Base-by-base conservation (phyloP, 2,113 vertebrate genomes). In the Brienomyrus brachyistius region DNA sequence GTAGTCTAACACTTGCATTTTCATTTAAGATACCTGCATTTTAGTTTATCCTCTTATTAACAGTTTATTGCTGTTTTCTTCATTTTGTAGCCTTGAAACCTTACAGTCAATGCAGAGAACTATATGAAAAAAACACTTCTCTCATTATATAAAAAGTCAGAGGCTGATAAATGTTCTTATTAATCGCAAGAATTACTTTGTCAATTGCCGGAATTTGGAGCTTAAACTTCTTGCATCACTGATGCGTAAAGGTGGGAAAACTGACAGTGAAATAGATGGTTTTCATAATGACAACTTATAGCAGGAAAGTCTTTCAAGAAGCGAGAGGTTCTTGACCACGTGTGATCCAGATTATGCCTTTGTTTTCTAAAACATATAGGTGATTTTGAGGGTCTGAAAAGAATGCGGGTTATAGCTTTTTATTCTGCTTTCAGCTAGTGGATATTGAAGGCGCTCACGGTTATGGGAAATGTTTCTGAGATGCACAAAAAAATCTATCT, bases 181-280 rank as follows among this genome's bases (percentile, higher is more conserved):
- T 80, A 80, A 80, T 80, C 5, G 6, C 15, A 43, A 80, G 74
- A 80, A 40, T 77, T 74, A 74, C 15, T 80, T 43, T 43, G 17
- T 80, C 74, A 43, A 43, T 80, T 80, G 17, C 11, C 1, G 2
- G 35, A 80, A 80, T 43, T 80, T 80, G 35, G 31, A 80, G 35
- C 27, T 43, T 77, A 77, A 80, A 19, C 74, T 40, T 77, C 15
- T 43, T 77, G 74, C 74, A 77, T 77, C 5, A 7, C 7, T 54
- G 62, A 90, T 87, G 62, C 80, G 50, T 56, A 77, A 90, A 77
- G 47, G 84, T 87, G 85, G 48, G 62, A 90, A 87, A 87, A 47
- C 31, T 80, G 62, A 66, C 89, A 74, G 62, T 87, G 85, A 87
- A 80, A 77, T 17, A 0, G 15, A 56, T 40, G 27, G 45, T 51